Base-by-base conservation (phyloP, 2,888 invertebrate species). In the Amphipoea lucens region DNA sequence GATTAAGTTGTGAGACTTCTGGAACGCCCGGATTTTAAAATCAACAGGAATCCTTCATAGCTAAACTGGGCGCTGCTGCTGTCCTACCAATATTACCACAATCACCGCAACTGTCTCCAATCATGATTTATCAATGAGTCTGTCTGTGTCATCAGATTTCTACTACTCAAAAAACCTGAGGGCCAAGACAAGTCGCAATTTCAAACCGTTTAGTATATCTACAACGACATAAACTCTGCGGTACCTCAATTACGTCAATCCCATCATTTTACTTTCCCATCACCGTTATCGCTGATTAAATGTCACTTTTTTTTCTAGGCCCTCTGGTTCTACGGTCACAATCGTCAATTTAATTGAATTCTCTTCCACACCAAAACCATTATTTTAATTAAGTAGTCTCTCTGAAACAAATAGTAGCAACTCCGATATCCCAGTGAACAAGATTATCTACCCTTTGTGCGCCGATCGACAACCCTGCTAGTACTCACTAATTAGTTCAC, bases 401-500 rank as follows among this genome's bases (percentile, higher is more conserved):
- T 5, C 45, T 45, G n/a, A 51, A 85, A 67, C 74, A 70, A 85
- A 85, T 75, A 69, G 74, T 82, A 79, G 36, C 57, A n/a, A 3
- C 12, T 42, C 54, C 75, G 66, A 63, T 69, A 75, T 72, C 40
- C 66, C 36, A 62, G 65, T 71, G 72, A 83, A 82, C 86, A 73
- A 73, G 83, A 79, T 83, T 70, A 85, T 77, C 76, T 67, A 20
- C 76, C 63, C 83, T 86, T 82, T 85, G 76, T 75, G 63, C 66
- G 36, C n/a, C 76, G 74, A 67, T 73, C 82, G 76, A 54, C 70
- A 36, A 36, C 57, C 74, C 67, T 51, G 78, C 63, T 63, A n/a
- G 70, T 66, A 57, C 74, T 60, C 74, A 63, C 69, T 85, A 88
- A 83, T 88, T 89, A 88, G 74, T 85, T 77, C 72, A 23, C 54